phyloP scores from a whole-genome alignment of 2,888 invertebrate genomes.

The Parelbella ahira region DNA sequence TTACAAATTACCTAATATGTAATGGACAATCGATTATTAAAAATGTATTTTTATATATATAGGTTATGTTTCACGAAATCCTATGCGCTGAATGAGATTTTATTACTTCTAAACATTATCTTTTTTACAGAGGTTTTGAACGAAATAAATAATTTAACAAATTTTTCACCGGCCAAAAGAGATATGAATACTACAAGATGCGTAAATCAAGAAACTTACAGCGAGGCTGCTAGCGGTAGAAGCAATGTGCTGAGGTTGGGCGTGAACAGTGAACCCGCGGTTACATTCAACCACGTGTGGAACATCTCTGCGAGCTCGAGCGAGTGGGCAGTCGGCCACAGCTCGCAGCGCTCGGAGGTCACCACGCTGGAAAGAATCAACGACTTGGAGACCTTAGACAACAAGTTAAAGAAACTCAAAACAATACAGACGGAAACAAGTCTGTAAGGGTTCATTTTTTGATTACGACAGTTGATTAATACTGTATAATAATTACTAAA shows the following conservation, averaged over 20 bases:
- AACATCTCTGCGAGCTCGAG: constrained; percentile 48
- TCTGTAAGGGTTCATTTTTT: no score
- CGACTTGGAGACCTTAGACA: constrained; percentile 66
- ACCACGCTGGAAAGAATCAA: constrained; percentile 67
- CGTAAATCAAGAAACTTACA: constrained; percentile 10
- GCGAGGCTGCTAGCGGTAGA: background rate
- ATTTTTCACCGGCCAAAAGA: constrained; percentile 37
- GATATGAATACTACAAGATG: constrained; percentile 28
- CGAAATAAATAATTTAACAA: constrained; percentile 61
- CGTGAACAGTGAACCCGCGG: constrained; percentile 42
- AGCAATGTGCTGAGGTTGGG: constrained; percentile 40
- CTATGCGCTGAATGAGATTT: no score
- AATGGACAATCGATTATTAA: no score
- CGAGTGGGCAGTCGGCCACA: constrained; percentile 39
- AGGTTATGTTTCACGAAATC: no score
- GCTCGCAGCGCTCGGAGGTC: constrained; percentile 48
- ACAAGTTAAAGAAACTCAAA: constrained; percentile 58
- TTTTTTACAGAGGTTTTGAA: constrained; percentile 67
- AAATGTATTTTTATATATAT: no score
- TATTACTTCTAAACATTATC: no score
- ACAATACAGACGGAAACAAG: constrained; percentile 57
- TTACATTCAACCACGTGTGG: constrained; percentile 45
- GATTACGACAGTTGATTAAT: no score
- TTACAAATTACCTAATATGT: no score
- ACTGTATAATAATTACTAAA: no score